Percentiles rank a stretch among this genome's conserved stretches.
phyloP scores from a whole-genome alignment of 2,113 vertebrate species.

The Onychorhynchus coronatus region DNA sequence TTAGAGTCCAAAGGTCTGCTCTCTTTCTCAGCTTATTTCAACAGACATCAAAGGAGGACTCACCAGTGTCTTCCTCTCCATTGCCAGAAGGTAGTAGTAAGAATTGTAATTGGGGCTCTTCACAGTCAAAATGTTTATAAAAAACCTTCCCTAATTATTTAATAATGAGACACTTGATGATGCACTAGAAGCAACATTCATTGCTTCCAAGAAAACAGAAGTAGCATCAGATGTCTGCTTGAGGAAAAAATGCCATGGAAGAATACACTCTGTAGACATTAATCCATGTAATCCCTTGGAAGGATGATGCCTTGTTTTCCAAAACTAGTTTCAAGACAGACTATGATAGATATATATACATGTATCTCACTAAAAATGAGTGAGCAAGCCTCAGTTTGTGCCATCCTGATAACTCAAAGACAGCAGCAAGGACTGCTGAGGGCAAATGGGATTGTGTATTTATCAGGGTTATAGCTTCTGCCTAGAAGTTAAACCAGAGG shows the following conservation, averaged over 20 bases:
- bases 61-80: neutral
- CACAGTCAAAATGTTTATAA: conserved; percentile 12
- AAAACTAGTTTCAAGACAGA: neutral
- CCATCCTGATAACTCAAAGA: neutral
- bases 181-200: neutral
- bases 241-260: neutral
- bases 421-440: neutral
- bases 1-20: neutral
- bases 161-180: conserved; percentile 5
- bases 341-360: neutral
- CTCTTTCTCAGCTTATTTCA: conserved; percentile 22
- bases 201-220: neutral
- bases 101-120: neutral
- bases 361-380: neutral
- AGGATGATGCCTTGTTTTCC: neutral
- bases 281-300: neutral
- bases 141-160: conserved; percentile 41
- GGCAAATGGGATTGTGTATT: neutral
- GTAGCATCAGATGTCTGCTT: neutral
- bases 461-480: neutral
- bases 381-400: neutral
- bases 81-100: conserved; percentile 7
- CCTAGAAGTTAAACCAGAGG: neutral
- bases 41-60: conserved; percentile 30
- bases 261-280: neutral